phyloP scores from a whole-genome alignment of 2,888 invertebrate species.

The Campoletis raptor region DNA sequence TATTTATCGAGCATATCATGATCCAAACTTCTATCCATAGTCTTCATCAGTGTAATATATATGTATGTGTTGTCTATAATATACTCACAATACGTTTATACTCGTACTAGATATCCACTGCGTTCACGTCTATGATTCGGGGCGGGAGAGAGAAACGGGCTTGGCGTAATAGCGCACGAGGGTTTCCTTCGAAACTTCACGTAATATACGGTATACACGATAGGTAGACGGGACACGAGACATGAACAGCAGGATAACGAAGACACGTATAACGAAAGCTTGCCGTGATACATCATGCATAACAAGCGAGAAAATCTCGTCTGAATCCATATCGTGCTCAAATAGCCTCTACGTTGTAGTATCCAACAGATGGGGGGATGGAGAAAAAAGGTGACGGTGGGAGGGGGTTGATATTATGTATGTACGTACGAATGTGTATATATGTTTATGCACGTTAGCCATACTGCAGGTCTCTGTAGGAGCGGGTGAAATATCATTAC shows the following conservation, averaged over 20 bases:
- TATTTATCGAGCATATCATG: slow-evolving; percentile 1
- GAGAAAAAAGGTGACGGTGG: not conserved
- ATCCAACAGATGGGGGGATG: slow-evolving; percentile 1
- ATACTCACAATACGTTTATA: not conserved
- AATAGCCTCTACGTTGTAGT: slow-evolving; percentile 71
- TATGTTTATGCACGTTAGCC: not conserved
- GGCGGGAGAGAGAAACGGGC: slow-evolving; percentile 18
- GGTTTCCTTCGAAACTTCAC: slow-evolving; percentile 74
- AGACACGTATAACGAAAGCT: slow-evolving; percentile 81
- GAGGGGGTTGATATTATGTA: slow-evolving; percentile 27
- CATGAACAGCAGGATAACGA: slow-evolving; percentile 79
- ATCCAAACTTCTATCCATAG: not conserved
- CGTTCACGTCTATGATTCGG: not conserved
- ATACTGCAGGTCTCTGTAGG: slow-evolving; percentile 4
- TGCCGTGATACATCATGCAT: slow-evolving; percentile 81
- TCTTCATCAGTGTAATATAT: not conserved
- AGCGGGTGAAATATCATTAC: slow-evolving; percentile 52
- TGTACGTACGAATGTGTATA: slow-evolving; percentile 39
- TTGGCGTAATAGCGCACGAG: slow-evolving; percentile 49
- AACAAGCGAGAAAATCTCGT: slow-evolving; percentile 76
- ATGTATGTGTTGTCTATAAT: not conserved
- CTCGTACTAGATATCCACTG: not conserved
- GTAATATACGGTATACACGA: slow-evolving; percentile 72
- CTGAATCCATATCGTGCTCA: slow-evolving; percentile 74
- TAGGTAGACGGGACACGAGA: slow-evolving; percentile 69